Evolutionary conservation across 2,888 invertebrate genomes (phyloP), one percentile per base, ranked within the genome.

Genomic region (Mantis religiosa): DNA sequence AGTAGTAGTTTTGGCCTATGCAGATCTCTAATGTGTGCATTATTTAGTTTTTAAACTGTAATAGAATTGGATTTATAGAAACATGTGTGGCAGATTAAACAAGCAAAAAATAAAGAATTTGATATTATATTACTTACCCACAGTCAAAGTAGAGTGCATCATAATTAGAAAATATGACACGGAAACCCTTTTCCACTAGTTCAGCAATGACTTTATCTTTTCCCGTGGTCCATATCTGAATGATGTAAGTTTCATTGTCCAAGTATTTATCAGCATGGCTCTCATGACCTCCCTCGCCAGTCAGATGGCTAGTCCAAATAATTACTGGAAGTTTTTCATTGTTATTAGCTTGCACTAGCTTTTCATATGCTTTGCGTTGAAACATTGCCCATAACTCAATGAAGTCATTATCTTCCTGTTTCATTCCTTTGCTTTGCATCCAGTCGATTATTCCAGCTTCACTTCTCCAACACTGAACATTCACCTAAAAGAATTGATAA

Each of bases 91-190:
- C 7, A 34, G 34, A 34, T 34, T 34, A 34, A 34, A 7, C 20
- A 71, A 71, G 15, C 54, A 71, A 71, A 8, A 2, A 41, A 41
- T 41, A 41, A 12, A 41, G 41, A 12, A 12, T 41, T 12, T 41
- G 8, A 71, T 71, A 25, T 71, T 25, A 3, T 6, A 20, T 20
- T 71, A 90, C 90, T 89, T 81, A 90, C 90, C 98, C 98, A 92
- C 98, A 98, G 92, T 98, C 98, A 0, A 98, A 94, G 92, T 98
- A 98, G 6, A 97, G 93, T 0, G 97, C 97, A 92, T 98, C 98
- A 91, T 97, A 97, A 92, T 98, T 98, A 4, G 97, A 97, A 90
- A 98, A 94, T 90, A 98, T 98, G 30, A 98, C 93, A 41, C 94
- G 95, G 92, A 96, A 98, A 14, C 96, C 96, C 89, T 96, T 96